Evolutionary conservation across 2,797 vertebrate species (phyloP).

Genomic region (Alectoris magna): DNA sequence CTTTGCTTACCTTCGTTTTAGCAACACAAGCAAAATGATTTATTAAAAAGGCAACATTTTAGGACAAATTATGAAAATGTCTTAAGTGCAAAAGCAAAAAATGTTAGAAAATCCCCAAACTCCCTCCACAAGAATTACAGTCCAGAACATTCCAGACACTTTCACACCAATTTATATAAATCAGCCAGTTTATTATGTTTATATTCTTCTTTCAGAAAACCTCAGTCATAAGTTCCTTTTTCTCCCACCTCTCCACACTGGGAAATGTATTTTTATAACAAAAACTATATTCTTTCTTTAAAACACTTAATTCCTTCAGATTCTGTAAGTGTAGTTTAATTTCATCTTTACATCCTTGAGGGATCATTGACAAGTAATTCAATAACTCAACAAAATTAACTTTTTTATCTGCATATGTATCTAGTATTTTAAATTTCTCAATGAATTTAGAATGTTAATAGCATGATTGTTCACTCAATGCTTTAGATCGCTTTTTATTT

Average conservation of each 20-base stretch:
- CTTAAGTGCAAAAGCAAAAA: not conserved
- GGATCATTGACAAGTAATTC: not conserved
- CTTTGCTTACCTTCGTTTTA: not conserved
- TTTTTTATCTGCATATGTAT: not conserved
- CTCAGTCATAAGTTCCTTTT: not conserved
- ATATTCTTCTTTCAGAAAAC: not conserved
- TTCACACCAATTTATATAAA: not conserved
- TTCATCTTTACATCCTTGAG: not conserved
- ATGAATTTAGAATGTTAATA: not conserved
- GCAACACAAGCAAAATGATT: not conserved
- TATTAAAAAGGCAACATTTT: not conserved
- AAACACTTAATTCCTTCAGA: not conserved
- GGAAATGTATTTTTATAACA: not conserved
- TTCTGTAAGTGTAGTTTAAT: not conserved
- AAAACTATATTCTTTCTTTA: not conserved
- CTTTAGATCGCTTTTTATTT: not conserved
- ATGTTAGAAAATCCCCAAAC: not conserved
- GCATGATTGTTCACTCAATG: slow-evolving; percentile 29
- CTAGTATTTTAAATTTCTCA: not conserved
- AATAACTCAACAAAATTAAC: not conserved
- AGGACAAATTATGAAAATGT: not conserved
- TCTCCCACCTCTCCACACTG: not conserved
- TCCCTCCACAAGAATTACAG: accelerated
- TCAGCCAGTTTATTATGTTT: not conserved
- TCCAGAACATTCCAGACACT: not conserved